Evolutionary conservation across 37 sponge, comb jelly and placozoan genomes (phyloP), one percentile per base, ranked within the genome.

Genomic region (Eunapius fragilis): DNA sequence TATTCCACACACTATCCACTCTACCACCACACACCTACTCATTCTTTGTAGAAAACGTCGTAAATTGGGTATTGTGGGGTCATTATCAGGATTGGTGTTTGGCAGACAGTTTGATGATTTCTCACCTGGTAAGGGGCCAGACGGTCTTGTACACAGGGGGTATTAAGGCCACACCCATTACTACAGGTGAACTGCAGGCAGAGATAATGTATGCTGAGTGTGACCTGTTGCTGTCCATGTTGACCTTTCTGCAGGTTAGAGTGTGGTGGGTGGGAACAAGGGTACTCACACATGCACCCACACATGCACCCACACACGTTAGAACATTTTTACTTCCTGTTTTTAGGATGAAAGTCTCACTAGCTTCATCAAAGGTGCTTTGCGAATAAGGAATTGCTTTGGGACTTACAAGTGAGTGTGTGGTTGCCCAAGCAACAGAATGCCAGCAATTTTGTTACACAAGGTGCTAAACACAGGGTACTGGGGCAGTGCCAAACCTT

Each of bases 161-260:
- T 74, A 68, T 69, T 37, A 30, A 27, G 58, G 74, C 37, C 38
- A 31, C 33, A 31, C 75, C 75, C 33, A 31, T n/a, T n/a, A n/a
- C 75, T 28, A 0, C 28, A 72, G 87, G 19, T 13, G 95, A 94
- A 41, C 72, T 92, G 25, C 89, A 85, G 28, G 92, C 92, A 22
- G 95, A 94, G 72, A 73, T 94, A 13, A 68, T 87, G 48, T 88
- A 89, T 87, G 95, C 95, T 10, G 95, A 93, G 25, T 91, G 92
- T 31, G 85, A 87, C 77, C 87, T 95, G 0, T 85, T 92, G 11
- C 80, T 76, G 1, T 88, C 95, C 38, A 47, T 93, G 26, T 84
- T 95, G 35, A 95, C 87, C 0, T 92, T 94, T 49, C 25, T 94
- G 23, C 94, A 93, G 88, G 94, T 93, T 3, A 2, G 82, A 31